Percentiles rank a stretch among this genome's conserved stretches.
Evolutionary conservation across 2,888 invertebrate genomes (phyloP).

Genomic region (Caenorhabditis japonica): DNA sequence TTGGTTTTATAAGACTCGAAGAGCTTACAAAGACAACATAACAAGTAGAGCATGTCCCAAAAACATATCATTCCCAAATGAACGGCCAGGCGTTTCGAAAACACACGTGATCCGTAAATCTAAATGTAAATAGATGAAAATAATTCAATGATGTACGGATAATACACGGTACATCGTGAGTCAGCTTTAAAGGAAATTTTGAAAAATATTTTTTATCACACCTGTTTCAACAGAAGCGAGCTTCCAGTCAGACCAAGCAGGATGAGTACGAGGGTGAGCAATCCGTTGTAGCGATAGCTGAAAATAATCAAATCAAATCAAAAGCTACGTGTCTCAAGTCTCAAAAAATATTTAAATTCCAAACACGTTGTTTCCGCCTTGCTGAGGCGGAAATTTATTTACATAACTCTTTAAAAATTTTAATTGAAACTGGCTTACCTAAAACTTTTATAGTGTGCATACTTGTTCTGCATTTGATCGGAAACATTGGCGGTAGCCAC

Average conservation of each 20-base stretch:
- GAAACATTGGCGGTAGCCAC: constrained; percentile 33
- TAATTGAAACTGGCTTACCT: too few species aligned
- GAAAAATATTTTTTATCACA: constrained; percentile 23
- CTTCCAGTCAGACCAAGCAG: constrained; percentile 72
- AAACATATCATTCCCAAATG: constrained; percentile 74
- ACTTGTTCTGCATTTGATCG: constrained; percentile 43
- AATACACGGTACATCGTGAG: too few species aligned
- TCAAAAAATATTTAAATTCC: background rate
- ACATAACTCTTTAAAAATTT: too few species aligned
- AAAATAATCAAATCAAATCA: constrained; percentile 23
- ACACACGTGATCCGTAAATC: constrained; percentile 71
- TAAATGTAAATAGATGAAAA: constrained; percentile 37
- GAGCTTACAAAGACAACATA: constrained; percentile 69
- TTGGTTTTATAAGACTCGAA: background rate
- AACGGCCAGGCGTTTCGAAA: constrained; percentile 72
- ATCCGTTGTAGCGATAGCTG: constrained; percentile 69
- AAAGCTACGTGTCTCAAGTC: constrained; percentile 14
- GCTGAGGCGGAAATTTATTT: too few species aligned
- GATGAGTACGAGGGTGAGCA: constrained; percentile 69
- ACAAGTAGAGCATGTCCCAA: constrained; percentile 71
- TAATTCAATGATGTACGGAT: background rate
- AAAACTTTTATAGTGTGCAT: constrained; percentile 57
- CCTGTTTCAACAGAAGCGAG: constrained; percentile 68
- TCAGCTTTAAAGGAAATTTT: background rate
- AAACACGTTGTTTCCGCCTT: too few species aligned